Evolutionary conservation across 2,888 invertebrate species (phyloP), one percentile per base, ranked within the genome.

Genomic region (Drosophila incognita): DNA sequence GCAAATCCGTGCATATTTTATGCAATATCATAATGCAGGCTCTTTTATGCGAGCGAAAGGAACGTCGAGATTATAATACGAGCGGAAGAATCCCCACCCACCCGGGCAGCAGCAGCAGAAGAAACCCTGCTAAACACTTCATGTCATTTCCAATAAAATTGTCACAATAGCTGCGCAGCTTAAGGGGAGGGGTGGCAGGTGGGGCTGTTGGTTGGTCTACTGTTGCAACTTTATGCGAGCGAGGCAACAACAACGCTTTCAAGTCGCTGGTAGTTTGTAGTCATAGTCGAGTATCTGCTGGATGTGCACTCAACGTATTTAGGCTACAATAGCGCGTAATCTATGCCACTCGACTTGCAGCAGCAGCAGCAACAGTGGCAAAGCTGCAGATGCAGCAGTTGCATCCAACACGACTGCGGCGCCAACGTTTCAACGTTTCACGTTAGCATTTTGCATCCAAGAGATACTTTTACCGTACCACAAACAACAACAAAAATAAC

Each of bases 291-390:
- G 64, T 68, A 73, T 72, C 74, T 60, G 57, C 42, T 69, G 80
- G 61, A 72, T 72, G 68, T 71, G 70, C 69, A 72, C 72, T 62
- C 58, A 74, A 69, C 74, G 77, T 65, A 74, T 85, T 85, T 85
- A 66, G 86, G 79, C 54, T 81, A 81, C 82, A 81, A 81, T 78
- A 57, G 86, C 65, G 82, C 74, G 80, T 82, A 82, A 82, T 85
- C 82, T 82, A 85, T 85, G 71, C 81, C 71, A 76, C 74, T 79
- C 79, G 74, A 74, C 79, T 77, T 69, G 80, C 76, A 62, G 57
- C 52, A 62, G 51, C 52, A 56, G n/a, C 56, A 33, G 15, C 46
- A 51, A 40, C 54, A 49, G 54, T 27, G 31, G 48, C 49, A 31
- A 24, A 31, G 35, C 61, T 40, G 42, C 35, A 31, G 15, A 36